Conservation (phyloP, 2,113 vertebrate species). For the Aegypius monachus region DNA sequence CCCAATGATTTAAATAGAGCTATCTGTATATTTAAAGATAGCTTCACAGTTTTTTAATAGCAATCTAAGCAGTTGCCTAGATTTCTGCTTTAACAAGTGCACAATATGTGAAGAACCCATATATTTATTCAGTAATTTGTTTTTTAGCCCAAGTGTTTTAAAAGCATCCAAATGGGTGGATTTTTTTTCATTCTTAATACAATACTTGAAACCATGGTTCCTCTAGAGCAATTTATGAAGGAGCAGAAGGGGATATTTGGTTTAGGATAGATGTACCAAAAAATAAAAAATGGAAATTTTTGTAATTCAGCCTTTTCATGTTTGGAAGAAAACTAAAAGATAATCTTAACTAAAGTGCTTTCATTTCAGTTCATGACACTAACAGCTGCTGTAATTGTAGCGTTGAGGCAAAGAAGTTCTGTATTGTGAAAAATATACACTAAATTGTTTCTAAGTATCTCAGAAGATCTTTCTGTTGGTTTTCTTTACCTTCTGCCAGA, state of each 20-base stretch:
- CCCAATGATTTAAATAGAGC: neutral
- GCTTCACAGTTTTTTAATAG: neutral
- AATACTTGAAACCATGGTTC: neutral
- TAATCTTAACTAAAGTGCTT: constrained; percentile 36
- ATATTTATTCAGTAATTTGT: neutral
- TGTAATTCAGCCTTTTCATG: neutral
- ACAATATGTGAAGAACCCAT: neutral
- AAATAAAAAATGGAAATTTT: neutral
- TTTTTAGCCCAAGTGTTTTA: neutral
- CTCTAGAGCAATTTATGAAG: neutral
- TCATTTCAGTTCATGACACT: constrained; percentile 53
- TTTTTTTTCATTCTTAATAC: neutral
- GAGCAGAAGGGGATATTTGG: neutral
- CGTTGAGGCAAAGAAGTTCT: constrained; percentile 8
- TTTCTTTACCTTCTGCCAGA: neutral
- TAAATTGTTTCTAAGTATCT: constrained; percentile 51
- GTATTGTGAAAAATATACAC: constrained; percentile 10
- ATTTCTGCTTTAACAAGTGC: neutral
- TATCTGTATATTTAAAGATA: neutral
- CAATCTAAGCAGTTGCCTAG: neutral
- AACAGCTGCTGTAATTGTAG: constrained; percentile 53
- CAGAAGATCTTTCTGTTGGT: neutral
- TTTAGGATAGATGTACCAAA: neutral
- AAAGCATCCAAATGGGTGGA: neutral
- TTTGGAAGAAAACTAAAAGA: constrained; percentile 36